Base-by-base conservation (phyloP, 1,140 invertebrate genomes). In the Zaprionus vittiger region DNA sequence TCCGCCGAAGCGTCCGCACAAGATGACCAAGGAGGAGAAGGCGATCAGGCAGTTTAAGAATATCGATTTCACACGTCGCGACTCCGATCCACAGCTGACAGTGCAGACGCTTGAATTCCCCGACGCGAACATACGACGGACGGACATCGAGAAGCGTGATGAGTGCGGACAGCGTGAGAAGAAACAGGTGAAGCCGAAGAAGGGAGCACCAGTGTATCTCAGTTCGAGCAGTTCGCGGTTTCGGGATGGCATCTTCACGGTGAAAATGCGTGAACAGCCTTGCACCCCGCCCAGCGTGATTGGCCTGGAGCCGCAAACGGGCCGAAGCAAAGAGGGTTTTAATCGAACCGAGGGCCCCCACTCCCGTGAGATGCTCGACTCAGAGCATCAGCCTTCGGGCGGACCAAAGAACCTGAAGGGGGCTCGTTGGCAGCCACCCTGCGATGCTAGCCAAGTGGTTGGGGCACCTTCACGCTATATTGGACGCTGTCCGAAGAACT, bases 51-150 rank as follows among this genome's bases (percentile, higher is more conserved):
- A 82, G 24, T 90, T 91, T n/a, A 79, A 83, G 22, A 90, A 90
- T 20, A 82, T 90, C 12, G 80, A 90, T 14, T 91, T 90, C 34
- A 77, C 83, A 1, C 47, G 55, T 0, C 64, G 74, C 5, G 76
- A 90, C 22, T 90, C 86, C 26, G 64, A 75, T 38, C 41, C 62
- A 0, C 12, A 61, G 24, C 26, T 90, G 34, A 73, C 86, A 2
- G 79, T 91, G 1, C 85, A 90, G 55, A 90, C 69, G 0, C 62
- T 90, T 0, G 86, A 90, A 59, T 90, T 90, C 38, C 85, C 85
- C 1, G 82, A 90, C 56, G 86, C 24, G 7, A 90, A 90, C 9
- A 38, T 82, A 4, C 60, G 73, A 26, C 79, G 79, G 0, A 90
- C 85, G 0, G 71, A 90, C 2, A 67, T 91, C 26, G 67, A 60